A percentile compares a stretch with the other conserved stretches of the same genome.
Conservation (phyloP, 2,888 invertebrate genomes). For the Axea sp. region DNA sequence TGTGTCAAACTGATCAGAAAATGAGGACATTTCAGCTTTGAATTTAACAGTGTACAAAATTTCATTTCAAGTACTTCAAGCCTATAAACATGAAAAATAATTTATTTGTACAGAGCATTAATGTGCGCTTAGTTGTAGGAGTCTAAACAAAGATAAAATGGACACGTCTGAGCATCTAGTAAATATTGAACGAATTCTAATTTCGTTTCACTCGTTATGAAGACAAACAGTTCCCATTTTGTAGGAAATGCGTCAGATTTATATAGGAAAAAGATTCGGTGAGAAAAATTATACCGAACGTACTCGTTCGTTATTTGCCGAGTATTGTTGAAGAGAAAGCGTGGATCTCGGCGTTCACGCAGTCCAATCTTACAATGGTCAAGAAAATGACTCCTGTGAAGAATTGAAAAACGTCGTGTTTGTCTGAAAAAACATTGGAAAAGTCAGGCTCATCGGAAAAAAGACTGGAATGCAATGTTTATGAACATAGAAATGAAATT, state of each 20-base stretch:
- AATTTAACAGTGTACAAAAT: no score
- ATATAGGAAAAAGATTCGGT: constrained; percentile 25
- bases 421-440: neutral
- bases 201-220: constrained; percentile 30
- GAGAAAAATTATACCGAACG: constrained; percentile 42
- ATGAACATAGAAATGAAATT: constrained; percentile 8
- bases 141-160: no score
- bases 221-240: constrained; percentile 15
- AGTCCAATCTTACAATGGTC: constrained; percentile 39
- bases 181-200: no score
- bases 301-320: constrained; percentile 35
- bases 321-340: constrained; percentile 58
- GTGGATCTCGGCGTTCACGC: constrained; percentile 46
- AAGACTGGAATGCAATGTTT: no score
- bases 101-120: no score
- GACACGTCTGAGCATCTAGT: no score
- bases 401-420: constrained; percentile 31
- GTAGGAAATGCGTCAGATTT: constrained; percentile 25
- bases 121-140: no score
- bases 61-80: no score
- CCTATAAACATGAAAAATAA: no score
- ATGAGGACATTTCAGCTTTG: no score
- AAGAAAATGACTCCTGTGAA: constrained; percentile 44
- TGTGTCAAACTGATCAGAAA: no score
- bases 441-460: no score